Base-by-base conservation (phyloP, 1,140 invertebrate genomes). In the Lamellibrachia luymesi region DNA sequence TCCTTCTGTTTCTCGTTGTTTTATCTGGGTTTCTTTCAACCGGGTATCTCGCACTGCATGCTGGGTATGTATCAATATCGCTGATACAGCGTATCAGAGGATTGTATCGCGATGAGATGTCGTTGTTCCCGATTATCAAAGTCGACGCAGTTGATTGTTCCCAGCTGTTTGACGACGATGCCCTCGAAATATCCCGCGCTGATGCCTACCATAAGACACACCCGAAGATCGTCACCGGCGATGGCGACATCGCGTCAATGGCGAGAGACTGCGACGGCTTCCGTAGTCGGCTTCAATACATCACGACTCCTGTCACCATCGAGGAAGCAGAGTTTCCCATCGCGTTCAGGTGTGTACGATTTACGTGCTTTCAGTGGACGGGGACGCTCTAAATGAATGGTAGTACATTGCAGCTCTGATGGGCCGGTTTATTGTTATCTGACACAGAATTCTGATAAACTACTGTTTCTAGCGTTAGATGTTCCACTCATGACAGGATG, bases 321-420 rank as follows among this genome's bases (percentile, higher is more conserved):
- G 80, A 92, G 80, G 93, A 94, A 51, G 90, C 91, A 13, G 89
- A 93, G 4, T 94, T 94, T 91, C 92, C 91, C 22, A n/a, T 94
- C 25, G 92, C 94, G 22, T 94, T 91, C 80, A 93, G 93, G 64
- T 80, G 64, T 22, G 64, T 22, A 8, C 1, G 64, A 80, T 80
- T 80, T 80, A 80, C 13, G 4, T 80, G 2, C 64, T 80, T 22
- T 80, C 64, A 22, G 25, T 22, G 64, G 8, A 80, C 64, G 13
- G 6, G 1, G 1, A 80, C 64, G 64, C 2, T 8, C 6, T 17
- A 80, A 80, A 80, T 80, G 64, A 22, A 80, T 17, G 64, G 13
- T 80, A 10, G 13, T 80, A 80, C 64, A 80, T 80, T 22, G 13
- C 64, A 80, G 64, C 17, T 22, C 13, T 80, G 64, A 80, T 80